A percentile compares a stretch with the other conserved stretches of the same genome.
Evolutionary conservation across 2,888 invertebrate genomes (phyloP).

Genomic region (Argyresthia albistria): DNA sequence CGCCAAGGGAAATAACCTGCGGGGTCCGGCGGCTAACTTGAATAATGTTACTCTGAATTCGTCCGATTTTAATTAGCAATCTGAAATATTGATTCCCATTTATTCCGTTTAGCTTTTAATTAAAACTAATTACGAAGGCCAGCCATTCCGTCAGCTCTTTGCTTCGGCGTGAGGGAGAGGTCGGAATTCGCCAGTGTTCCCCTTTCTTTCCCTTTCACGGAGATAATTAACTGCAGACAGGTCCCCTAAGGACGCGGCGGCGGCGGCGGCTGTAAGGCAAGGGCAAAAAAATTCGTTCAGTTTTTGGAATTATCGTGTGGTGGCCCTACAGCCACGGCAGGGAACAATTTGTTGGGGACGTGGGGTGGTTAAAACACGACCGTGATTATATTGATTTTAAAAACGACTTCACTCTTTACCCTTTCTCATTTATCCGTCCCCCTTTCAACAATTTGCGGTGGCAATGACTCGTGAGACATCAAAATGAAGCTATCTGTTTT

Average conservation of each 20-base stretch:
- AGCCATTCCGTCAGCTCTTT: conserved; percentile 41
- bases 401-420: conserved; percentile 38
- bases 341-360: conserved; percentile 62
- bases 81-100: conserved; percentile 26
- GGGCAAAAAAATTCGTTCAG: conserved; percentile 32
- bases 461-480: neutral
- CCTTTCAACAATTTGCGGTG: neutral
- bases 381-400: conserved; percentile 65
- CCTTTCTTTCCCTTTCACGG: conserved; percentile 41
- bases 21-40: neutral
- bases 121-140: conserved; percentile 59
- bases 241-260: conserved; percentile 37
- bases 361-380: conserved; percentile 50
- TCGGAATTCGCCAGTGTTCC: conserved; percentile 48
- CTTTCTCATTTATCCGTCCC: conserved; percentile 15
- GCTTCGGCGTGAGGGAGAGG: conserved; percentile 14
- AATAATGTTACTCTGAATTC: too few relatives aligned
- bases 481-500: neutral
- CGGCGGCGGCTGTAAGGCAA: too few relatives aligned
- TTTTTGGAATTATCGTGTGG: conserved; percentile 18
- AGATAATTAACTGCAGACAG: conserved; percentile 70
- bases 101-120: conserved; percentile 50
- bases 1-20: too few relatives aligned
- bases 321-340: conserved; percentile 30
- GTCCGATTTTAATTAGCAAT: neutral